Conservation (phyloP, 2,113 vertebrate genomes). For the Phoxinus phoxinus region DNA sequence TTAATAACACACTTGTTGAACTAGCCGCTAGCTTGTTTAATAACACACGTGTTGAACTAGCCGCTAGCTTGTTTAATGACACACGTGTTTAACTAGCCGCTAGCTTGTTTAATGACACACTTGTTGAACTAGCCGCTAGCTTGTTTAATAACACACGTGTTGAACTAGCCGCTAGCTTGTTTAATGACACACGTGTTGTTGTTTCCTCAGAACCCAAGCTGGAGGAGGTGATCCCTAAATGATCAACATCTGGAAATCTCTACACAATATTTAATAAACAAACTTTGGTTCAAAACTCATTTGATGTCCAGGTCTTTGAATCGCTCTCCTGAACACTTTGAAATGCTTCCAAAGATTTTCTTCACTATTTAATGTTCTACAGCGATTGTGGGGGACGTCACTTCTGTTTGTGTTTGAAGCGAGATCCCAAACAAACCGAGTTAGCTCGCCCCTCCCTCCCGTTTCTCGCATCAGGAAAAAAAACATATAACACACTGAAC, state of each 20-base stretch:
- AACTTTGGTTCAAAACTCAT: constrained; percentile 27
- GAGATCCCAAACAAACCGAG: no score
- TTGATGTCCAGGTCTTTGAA: no score
- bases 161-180: not conserved
- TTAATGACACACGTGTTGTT: not conserved
- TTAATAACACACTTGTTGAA: not conserved
- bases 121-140: not conserved
- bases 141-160: not conserved
- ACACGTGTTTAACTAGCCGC: not conserved
- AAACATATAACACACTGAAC: no score
- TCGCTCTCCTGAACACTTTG: not conserved
- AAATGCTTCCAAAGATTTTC: no score
- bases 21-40: no score
- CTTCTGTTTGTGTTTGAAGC: no score
- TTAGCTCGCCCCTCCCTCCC: no score
- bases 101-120: not conserved
- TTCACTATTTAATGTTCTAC: no score
- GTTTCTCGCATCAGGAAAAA: no score
- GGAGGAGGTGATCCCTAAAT: constrained; percentile 70
- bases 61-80: not conserved
- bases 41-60: not conserved
- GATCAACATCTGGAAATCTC: constrained; percentile 45
- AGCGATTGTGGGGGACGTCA: no score
- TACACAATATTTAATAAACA: constrained; percentile 56
- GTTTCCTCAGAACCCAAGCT: constrained; percentile 71